These are phyloP conservation scores for Embidobia sp. DNA, from an alignment of 2,888 invertebrate species.

Conservation along the genomic window DNA sequence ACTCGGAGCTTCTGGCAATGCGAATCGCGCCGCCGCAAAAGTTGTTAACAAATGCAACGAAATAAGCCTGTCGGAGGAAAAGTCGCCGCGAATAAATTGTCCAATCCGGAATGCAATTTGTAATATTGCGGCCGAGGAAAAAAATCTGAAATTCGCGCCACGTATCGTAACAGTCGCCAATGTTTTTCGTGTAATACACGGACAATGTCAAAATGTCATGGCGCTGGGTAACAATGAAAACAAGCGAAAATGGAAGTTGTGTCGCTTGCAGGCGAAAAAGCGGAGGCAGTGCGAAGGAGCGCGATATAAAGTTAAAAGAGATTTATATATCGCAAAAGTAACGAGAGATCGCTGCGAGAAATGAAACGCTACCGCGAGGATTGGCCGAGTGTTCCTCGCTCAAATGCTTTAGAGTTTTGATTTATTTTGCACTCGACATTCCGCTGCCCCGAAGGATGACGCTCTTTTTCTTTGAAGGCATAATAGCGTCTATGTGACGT, in stretches of 20 bases:
- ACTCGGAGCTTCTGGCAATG: no score
- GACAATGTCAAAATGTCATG: constrained; percentile 63
- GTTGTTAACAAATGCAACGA: background rate
- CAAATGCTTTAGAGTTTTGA: constrained; percentile 67
- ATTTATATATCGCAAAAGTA: constrained; percentile 68
- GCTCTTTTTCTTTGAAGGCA: constrained; percentile 42
- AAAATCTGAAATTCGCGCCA: constrained; percentile 46
- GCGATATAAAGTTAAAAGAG: constrained; percentile 67
- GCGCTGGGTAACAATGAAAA: constrained; percentile 55
- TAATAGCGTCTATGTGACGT: constrained; percentile 62
- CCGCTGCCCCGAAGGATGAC: constrained; percentile 39
- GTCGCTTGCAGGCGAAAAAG: constrained; percentile 52
- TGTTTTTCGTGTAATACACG: constrained; percentile 57
- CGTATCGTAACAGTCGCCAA: constrained; percentile 52
- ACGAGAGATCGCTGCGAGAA: constrained; percentile 65
- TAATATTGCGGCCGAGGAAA: constrained; percentile 32
- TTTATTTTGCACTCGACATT: constrained; percentile 66
- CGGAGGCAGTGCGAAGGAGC: constrained; percentile 43
- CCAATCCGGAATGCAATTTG: constrained; percentile 53
- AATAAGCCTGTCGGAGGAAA: constrained; percentile 5
- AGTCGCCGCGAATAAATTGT: constrained; percentile 55
- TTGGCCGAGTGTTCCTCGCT: constrained; percentile 56
- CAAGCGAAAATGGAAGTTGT: constrained; percentile 53
- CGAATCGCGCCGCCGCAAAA: no score
- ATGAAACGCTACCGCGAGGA: constrained; percentile 65